Conservation (phyloP, 2,888 invertebrate species). For the Azorinus chamasolen region DNA sequence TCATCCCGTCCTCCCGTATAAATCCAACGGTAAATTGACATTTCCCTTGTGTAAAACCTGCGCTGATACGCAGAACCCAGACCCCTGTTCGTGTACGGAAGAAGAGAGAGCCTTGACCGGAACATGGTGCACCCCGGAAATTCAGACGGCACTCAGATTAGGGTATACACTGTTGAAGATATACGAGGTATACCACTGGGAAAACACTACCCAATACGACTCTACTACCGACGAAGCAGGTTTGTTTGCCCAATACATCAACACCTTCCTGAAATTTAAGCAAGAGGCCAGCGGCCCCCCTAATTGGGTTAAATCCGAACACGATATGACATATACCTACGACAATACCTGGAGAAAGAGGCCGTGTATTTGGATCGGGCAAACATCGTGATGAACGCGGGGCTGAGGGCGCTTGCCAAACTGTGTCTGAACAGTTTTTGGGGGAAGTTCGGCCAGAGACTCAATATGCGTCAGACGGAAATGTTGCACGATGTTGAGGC, state of each 20-base stretch:
- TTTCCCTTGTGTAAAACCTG: slow-evolving; percentile 81
- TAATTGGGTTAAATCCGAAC: background rate
- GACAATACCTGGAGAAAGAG: slow-evolving; percentile 9
- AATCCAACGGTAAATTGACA: slow-evolving; percentile 76
- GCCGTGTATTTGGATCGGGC: slow-evolving; percentile 6
- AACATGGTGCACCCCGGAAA: too few relatives aligned
- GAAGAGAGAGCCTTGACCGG: slow-evolving; percentile 68
- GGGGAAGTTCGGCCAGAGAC: slow-evolving; percentile 25
- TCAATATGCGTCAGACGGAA: slow-evolving; percentile 12
- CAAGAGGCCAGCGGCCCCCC: slow-evolving; percentile 70
- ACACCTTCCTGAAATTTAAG: slow-evolving; percentile 73
- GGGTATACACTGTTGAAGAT: slow-evolving; percentile 81
- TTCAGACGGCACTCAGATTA: slow-evolving; percentile 76
- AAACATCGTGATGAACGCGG: slow-evolving; percentile 20
- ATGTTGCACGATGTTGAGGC: slow-evolving; percentile 23
- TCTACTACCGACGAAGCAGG: slow-evolving; percentile 44
- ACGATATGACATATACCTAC: slow-evolving; percentile 3
- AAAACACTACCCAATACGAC: slow-evolving; percentile 54
- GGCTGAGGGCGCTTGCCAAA: slow-evolving; percentile 27
- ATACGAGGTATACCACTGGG: too few relatives aligned
- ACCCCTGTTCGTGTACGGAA: slow-evolving; percentile 75
- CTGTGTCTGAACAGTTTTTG: slow-evolving; percentile 24
- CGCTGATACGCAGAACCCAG: slow-evolving; percentile 62
- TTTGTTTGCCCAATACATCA: slow-evolving; percentile 81
- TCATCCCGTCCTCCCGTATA: slow-evolving; percentile 76